Conservation (phyloP, 2,113 vertebrate species). For the Brachionichthys hirsutus region DNA sequence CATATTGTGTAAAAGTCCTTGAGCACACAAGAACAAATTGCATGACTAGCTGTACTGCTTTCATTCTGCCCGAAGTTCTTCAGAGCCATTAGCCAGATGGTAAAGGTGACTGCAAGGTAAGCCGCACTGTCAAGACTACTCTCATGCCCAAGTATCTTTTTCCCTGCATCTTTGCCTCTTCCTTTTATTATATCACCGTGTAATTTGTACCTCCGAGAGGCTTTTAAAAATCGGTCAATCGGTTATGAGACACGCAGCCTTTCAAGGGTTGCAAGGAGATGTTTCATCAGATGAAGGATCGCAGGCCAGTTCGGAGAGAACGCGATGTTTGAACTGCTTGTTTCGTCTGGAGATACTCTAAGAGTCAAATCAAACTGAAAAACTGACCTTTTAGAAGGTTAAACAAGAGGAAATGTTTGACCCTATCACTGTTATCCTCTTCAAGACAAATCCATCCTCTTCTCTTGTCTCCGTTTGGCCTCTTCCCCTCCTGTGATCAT, state of each 20-base stretch:
- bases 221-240: background rate
- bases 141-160: background rate
- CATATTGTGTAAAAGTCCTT: background rate
- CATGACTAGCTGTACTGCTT: background rate
- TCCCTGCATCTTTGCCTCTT: background rate
- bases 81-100: constrained; percentile 11
- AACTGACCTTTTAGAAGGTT: background rate
- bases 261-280: background rate
- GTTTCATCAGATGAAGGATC: no score
- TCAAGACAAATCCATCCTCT: background rate
- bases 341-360: background rate
- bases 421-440: no score
- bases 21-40: background rate
- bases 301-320: background rate
- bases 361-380: background rate
- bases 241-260: background rate
- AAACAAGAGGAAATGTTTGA: no score
- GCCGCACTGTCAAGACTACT: background rate
- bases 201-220: background rate
- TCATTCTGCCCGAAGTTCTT: constrained; percentile 2
- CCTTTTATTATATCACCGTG: background rate
- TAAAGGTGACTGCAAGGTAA: constrained; percentile 14
- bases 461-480: no score
- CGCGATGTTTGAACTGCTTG: background rate
- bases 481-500: background rate